phyloP scores from a whole-genome alignment of 2,797 vertebrate genomes.

The Arremon aurantiirostris region DNA sequence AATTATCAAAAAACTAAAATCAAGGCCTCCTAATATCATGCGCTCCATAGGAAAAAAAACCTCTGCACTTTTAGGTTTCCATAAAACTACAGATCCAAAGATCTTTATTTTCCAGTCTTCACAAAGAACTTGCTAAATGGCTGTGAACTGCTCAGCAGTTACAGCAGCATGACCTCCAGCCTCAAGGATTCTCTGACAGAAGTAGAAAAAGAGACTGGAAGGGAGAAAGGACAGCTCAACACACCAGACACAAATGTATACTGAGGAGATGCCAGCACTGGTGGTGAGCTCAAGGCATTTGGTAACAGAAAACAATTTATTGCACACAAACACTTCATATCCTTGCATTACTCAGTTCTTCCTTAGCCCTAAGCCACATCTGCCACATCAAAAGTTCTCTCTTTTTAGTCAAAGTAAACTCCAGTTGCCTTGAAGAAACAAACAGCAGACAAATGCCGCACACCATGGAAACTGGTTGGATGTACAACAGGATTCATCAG shows the following conservation, averaged over 20 bases:
- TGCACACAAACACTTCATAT: neutral
- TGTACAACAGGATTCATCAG: neutral
- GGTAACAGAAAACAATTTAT: neutral
- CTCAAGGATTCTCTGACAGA: neutral
- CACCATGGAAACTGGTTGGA: neutral
- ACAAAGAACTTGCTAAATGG: neutral
- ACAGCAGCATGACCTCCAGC: neutral
- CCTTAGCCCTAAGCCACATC: neutral
- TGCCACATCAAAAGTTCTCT: neutral
- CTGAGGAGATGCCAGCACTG: neutral
- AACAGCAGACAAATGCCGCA: neutral
- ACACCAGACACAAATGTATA: accelerated
- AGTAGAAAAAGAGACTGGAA: neutral
- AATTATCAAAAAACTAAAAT: neutral
- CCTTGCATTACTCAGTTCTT: neutral
- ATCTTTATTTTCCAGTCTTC: neutral
- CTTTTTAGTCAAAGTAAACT: neutral
- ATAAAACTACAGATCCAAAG: neutral
- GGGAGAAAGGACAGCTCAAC: neutral
- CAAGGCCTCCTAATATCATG: neutral
- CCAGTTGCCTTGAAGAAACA: neutral
- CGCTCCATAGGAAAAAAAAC: too few species aligned
- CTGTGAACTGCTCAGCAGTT: neutral
- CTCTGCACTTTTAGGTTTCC: neutral
- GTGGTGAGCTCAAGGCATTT: neutral